Evolutionary conservation across 2,888 invertebrate species (phyloP), one percentile per base, ranked within the genome.

Genomic region (Morinoia aosen): DNA sequence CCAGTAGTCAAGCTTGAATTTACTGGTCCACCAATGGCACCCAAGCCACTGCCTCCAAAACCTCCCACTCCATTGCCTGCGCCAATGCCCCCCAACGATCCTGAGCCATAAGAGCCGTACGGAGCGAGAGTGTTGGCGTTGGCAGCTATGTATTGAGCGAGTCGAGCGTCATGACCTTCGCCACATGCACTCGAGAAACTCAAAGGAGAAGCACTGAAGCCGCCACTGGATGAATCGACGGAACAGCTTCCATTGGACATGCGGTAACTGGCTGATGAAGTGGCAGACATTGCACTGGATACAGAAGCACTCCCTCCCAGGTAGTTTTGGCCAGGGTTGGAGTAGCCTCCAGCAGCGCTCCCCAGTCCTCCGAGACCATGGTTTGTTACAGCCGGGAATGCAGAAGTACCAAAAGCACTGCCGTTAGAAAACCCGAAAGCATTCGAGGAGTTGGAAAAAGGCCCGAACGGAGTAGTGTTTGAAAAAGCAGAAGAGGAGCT

Each of bases 91-190:
- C 93, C 93, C 33, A 93, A 48, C 14, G 57, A 48, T 33, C 93
- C 93, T 33, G 93, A 93, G 25, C 93, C 93, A 39, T 57, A 93
- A 56, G 93, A 93, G 33, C 57, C 58, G 12, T 58, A 61, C 11
- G 91, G 91, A 12, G 58, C 64, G 56, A 94, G 91, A 94, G 96
- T 95, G 61, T 95, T 96, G 0, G 96, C 95, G 76, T 96, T 96
- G 61, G 96, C 96, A 25, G 95, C 96, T 7, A 96, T 94, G 95
- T 96, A 96, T 90, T 96, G 96, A 93, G 96, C 96, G 94, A 96
- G 96, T 40, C 96, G 96, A 56, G 96, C 96, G 64, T 96, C 96
- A 57, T 96, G 96, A 39, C 96, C 96, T 48, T 95, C 95, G 88
- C 96, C 96, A 88, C 96, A 96, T 76, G 48, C 93, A 57, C 93